Conservation (phyloP, 1,140 invertebrate genomes). For the Phocides pigmalion region DNA sequence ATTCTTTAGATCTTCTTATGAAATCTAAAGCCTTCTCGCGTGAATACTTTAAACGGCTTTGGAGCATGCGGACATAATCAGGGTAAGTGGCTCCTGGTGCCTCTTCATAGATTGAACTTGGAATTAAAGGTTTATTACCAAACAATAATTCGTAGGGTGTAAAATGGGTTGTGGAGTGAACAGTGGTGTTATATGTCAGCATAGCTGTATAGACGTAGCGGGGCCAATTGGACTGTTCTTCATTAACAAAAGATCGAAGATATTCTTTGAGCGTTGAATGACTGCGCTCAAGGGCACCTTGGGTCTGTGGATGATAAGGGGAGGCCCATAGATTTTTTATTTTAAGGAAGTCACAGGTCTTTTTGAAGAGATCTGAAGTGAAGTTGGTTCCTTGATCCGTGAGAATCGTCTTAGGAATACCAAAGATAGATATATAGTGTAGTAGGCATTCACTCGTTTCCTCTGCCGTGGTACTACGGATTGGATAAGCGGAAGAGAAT, state of each 20-base stretch:
- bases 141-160: constrained; percentile 29
- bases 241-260: constrained; percentile 16
- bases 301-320: constrained; percentile 24
- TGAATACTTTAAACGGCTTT: constrained; percentile 28
- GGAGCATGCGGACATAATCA: constrained; percentile 35
- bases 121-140: constrained; percentile 20
- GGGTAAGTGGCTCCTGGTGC: constrained; percentile 23
- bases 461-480: neutral
- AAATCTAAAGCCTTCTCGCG: constrained; percentile 25
- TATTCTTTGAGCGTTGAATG: constrained; percentile 31
- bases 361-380: constrained; percentile 22
- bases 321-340: constrained; percentile 27
- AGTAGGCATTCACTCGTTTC: neutral
- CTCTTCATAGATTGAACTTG: constrained; percentile 27
- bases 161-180: neutral
- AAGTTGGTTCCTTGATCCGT: constrained; percentile 27
- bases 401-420: constrained; percentile 6
- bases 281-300: constrained; percentile 10
- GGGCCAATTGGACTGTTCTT: constrained; percentile 14
- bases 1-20: constrained; percentile 26
- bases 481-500: constrained; percentile 5
- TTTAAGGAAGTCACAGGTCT: constrained; percentile 26
- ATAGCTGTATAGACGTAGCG: constrained; percentile 26
- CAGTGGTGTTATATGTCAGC: neutral
- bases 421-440: constrained; percentile 2